phyloP scores from a whole-genome alignment of 64 coral and sea anemone species.

The Dendronephthya gigantea region DNA sequence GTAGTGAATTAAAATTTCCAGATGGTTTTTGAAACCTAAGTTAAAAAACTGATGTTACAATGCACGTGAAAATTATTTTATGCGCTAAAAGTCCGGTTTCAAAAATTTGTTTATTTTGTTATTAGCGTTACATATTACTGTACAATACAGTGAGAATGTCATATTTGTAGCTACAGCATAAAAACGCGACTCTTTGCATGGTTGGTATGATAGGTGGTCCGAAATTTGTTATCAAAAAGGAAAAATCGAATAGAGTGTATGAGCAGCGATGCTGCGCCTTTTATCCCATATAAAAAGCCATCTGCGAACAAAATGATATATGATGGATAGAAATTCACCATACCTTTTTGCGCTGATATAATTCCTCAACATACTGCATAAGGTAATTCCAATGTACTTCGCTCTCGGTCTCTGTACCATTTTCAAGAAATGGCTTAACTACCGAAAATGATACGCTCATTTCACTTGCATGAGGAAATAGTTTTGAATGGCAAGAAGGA shows the following conservation, averaged over 20 bases:
- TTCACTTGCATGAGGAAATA: slow-evolving; percentile 35
- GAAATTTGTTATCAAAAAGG: too few species aligned
- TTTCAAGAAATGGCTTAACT: slow-evolving; percentile 14
- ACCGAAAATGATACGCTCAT: slow-evolving; percentile 23
- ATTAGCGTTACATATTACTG: too few species aligned
- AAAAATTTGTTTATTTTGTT: too few species aligned
- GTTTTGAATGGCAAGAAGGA: slow-evolving; percentile 30
- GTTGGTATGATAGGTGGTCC: too few species aligned
- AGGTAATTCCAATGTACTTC: slow-evolving; percentile 20
- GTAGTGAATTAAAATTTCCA: too few species aligned
- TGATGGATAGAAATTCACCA: not conserved
- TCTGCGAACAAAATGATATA: too few species aligned
- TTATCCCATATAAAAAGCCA: too few species aligned
- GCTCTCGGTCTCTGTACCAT: slow-evolving; percentile 21
- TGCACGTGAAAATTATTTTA: not conserved
- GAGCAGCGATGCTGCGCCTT: too few species aligned
- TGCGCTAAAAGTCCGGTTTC: too few species aligned
- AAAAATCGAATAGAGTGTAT: too few species aligned
- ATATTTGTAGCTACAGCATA: not conserved
- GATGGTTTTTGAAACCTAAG: too few species aligned
- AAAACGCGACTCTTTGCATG: too few species aligned
- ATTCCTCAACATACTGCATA: not conserved
- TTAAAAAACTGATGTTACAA: not conserved
- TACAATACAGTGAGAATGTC: not conserved
- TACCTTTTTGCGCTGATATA: not conserved